A percentile compares a stretch with the other conserved stretches of the same genome.
phyloP scores from a whole-genome alignment of 2,888 invertebrate genomes.

The Alitta virens region DNA sequence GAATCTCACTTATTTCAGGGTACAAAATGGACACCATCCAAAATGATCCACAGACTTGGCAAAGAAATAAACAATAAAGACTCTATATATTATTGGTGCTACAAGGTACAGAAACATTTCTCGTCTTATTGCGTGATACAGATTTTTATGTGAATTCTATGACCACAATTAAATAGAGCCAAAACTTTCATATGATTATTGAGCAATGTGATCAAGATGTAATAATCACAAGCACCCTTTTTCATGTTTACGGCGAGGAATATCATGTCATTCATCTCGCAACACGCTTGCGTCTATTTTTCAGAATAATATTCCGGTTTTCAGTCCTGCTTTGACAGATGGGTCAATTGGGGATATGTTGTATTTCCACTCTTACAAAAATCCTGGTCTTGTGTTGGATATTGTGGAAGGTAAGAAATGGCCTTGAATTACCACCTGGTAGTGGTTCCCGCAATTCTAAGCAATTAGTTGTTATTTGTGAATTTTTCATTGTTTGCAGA shows the following conservation, averaged over 20 bases:
- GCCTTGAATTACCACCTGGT: too few relatives aligned
- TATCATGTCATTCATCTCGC: too few relatives aligned
- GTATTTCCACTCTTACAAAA: slow-evolving; percentile 93
- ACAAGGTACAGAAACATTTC: slow-evolving; percentile 61
- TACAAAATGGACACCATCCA: slow-evolving; percentile 86
- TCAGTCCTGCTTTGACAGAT: slow-evolving; percentile 96
- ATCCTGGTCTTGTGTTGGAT: slow-evolving; percentile 89
- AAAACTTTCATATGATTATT: too few relatives aligned
- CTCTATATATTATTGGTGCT: slow-evolving; percentile 96
- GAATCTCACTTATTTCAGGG: slow-evolving; percentile 38
- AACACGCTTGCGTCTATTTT: slow-evolving; percentile 10
- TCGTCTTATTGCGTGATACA: too few relatives aligned
- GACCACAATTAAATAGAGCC: too few relatives aligned
- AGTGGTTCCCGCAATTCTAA: too few relatives aligned
- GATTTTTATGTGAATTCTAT: too few relatives aligned
- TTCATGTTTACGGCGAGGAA: too few relatives aligned
- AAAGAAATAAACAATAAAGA: slow-evolving; percentile 84
- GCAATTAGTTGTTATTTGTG: too few relatives aligned
- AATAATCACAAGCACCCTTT: too few relatives aligned
- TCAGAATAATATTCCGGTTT: slow-evolving; percentile 90
- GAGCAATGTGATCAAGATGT: too few relatives aligned
- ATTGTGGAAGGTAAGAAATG: slow-evolving; percentile 72
- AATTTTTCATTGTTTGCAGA: slow-evolving; percentile 61
- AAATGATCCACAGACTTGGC: slow-evolving; percentile 79
- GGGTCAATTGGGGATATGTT: slow-evolving; percentile 97